Conservation (phyloP, 2,113 vertebrate genomes). For the Vicugna pacos region DNA sequence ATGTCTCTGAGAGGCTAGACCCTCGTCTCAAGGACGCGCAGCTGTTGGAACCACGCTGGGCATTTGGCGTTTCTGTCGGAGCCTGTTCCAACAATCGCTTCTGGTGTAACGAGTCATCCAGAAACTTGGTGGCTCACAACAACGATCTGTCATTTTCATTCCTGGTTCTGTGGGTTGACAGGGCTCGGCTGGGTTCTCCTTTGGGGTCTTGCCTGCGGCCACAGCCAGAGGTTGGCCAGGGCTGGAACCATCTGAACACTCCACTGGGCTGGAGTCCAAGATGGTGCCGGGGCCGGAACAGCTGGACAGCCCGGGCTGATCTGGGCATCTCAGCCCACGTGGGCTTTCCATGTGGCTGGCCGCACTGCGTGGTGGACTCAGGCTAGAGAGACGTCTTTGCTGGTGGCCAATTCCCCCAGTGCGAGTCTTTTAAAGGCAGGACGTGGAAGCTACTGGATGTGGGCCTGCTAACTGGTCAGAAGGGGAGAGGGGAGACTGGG, state of each 20-base stretch:
- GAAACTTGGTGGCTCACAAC: background rate
- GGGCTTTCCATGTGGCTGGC: background rate
- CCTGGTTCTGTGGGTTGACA: background rate
- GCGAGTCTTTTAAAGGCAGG: background rate
- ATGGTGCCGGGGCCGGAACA: fast-evolving
- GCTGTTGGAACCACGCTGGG: background rate
- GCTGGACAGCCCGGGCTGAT: background rate
- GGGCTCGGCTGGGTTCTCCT: background rate
- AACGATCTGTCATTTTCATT: background rate
- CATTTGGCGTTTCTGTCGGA: background rate
- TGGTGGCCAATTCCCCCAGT: background rate
- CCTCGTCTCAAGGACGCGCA: background rate
- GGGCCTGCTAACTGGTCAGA: background rate
- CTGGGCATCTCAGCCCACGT: background rate
- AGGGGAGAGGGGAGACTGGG: background rate
- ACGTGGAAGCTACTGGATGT: background rate
- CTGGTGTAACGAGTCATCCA: background rate
- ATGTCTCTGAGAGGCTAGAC: background rate
- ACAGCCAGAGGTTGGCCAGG: background rate
- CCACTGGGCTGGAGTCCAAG: background rate
- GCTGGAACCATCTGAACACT: background rate
- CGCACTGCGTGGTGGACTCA: background rate
- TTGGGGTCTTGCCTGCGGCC: background rate
- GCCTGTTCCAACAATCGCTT: background rate
- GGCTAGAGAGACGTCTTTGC: background rate